Percentiles rank a stretch among this genome's conserved stretches.
phyloP scores from a whole-genome alignment of 1,140 invertebrate genomes.

The Achatina immaculata region DNA sequence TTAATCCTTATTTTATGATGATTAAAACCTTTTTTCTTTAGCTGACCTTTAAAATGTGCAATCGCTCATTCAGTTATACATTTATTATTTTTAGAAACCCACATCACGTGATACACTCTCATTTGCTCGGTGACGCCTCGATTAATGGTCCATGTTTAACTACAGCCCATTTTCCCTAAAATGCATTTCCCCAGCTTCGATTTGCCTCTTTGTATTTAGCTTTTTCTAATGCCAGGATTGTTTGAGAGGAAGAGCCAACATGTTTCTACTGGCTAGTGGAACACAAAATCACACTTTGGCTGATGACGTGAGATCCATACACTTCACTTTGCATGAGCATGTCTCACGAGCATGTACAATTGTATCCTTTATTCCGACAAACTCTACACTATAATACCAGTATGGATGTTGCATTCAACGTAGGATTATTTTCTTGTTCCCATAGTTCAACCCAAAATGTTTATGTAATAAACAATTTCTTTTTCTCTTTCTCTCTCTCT shows the following conservation, averaged over 20 bases:
- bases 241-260: neutral
- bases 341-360: neutral
- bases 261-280: neutral
- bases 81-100: too few relatives aligned
- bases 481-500: too few relatives aligned
- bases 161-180: neutral
- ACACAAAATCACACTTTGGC: slow-evolving; percentile 1
- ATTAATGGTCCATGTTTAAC: neutral
- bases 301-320: neutral
- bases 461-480: too few relatives aligned
- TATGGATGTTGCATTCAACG: too few relatives aligned
- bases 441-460: too few relatives aligned
- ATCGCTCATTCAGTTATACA: neutral
- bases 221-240: neutral
- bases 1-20: too few relatives aligned
- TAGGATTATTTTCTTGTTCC: too few relatives aligned
- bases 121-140: neutral
- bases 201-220: neutral
- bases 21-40: too few relatives aligned
- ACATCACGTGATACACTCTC: neutral
- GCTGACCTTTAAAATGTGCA: too few relatives aligned
- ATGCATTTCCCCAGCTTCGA: neutral
- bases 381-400: too few relatives aligned
- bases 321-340: neutral
- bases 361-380: neutral